Conservation (phyloP, 2,888 invertebrate species). For the Chrysina gloriosa region DNA sequence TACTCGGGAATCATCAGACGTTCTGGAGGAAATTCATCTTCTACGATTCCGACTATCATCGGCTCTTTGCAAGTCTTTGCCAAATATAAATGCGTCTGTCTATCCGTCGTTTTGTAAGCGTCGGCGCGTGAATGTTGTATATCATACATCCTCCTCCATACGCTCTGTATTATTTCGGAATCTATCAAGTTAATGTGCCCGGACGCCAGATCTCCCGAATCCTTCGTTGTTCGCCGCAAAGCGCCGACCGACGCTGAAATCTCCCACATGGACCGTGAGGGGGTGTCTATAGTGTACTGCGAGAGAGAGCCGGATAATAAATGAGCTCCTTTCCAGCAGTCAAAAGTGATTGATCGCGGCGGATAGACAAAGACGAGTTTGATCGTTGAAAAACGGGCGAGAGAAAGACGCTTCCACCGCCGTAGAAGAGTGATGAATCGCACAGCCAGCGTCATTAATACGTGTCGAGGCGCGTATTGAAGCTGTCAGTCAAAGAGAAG, state of each 20-base stretch:
- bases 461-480: conserved; percentile 65
- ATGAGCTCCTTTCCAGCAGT: conserved; percentile 66
- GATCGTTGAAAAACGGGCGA: conserved; percentile 14
- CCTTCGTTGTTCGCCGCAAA: conserved; percentile 3
- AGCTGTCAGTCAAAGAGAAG: conserved; percentile 60
- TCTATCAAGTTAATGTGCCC: conserved; percentile 32
- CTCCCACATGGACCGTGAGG: conserved; percentile 56
- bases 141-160: background rate
- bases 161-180: conserved; percentile 31
- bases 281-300: background rate
- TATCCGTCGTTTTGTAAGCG: conserved; percentile 11
- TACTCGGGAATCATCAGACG: background rate
- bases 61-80: conserved; percentile 18
- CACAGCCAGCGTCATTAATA: conserved; percentile 65
- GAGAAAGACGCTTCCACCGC: conserved; percentile 47
- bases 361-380: conserved; percentile 65
- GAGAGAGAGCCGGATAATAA: conserved; percentile 58
- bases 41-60: conserved; percentile 18
- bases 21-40: conserved; percentile 21
- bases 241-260: conserved; percentile 43
- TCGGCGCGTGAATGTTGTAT: conserved; percentile 9
- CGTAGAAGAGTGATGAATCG: conserved; percentile 66
- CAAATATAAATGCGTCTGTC: conserved; percentile 24
- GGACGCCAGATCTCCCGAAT: conserved; percentile 14
- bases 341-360: conserved; percentile 66